Conservation (phyloP, 2,888 invertebrate genomes). For the Andrena praecox region DNA sequence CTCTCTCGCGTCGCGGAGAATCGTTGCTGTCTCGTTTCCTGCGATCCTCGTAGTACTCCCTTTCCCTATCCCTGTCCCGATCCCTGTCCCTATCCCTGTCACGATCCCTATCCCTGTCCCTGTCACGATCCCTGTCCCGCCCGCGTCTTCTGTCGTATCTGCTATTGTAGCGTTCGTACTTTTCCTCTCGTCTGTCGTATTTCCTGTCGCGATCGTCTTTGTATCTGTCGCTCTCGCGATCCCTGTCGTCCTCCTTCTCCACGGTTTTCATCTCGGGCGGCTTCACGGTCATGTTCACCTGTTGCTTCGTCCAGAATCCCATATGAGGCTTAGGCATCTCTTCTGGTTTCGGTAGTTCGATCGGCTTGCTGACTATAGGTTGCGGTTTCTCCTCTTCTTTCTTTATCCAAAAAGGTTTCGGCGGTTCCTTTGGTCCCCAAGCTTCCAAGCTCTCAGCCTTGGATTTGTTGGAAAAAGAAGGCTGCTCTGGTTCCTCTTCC, state of each 20-base stretch:
- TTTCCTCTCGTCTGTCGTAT: slow-evolving; percentile 80
- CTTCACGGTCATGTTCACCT: slow-evolving; percentile 81
- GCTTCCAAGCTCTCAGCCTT: slow-evolving; percentile 60
- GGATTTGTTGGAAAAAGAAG: slow-evolving; percentile 63
- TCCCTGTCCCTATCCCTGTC: slow-evolving; percentile 73
- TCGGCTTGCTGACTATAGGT: slow-evolving; percentile 62
- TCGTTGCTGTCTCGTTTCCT: slow-evolving; percentile 80
- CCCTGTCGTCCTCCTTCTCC: slow-evolving; percentile 83
- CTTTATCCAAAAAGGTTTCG: slow-evolving; percentile 76
- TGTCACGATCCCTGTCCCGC: slow-evolving; percentile 72
- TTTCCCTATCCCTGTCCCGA: slow-evolving; percentile 66
- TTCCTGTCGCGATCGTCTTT: slow-evolving; percentile 77
- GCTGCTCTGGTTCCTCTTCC: slow-evolving; percentile 67
- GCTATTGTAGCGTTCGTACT: slow-evolving; percentile 77
- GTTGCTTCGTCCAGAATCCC: slow-evolving; percentile 84
- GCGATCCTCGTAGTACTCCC: slow-evolving; percentile 82
- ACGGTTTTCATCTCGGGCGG: slow-evolving; percentile 79
- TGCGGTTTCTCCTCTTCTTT: slow-evolving; percentile 80
- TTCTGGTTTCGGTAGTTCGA: slow-evolving; percentile 79
- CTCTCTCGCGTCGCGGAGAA: slow-evolving; percentile 81
- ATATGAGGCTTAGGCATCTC: slow-evolving; percentile 84
- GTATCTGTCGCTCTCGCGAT: slow-evolving; percentile 83
- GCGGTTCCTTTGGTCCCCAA: slow-evolving; percentile 71
- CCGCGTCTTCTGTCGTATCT: slow-evolving; percentile 79
- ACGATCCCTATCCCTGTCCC: slow-evolving; percentile 70